Conservation (phyloP, 2,797 vertebrate species). For the Geotria australis region DNA sequence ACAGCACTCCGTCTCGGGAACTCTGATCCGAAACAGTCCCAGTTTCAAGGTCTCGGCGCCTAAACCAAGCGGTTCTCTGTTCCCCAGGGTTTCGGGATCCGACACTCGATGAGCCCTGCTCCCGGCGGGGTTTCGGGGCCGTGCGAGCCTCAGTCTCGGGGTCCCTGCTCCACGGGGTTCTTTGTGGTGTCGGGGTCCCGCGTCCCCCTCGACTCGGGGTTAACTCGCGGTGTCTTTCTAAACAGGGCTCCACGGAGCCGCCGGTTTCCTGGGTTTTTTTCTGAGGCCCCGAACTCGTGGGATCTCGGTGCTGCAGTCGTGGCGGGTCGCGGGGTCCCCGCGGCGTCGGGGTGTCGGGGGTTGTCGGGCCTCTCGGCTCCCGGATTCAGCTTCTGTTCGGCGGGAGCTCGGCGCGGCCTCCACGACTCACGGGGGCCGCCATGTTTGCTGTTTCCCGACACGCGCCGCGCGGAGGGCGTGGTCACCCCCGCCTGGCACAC, state of each 20-base stretch:
- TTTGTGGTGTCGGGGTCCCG: slow-evolving; percentile 1
- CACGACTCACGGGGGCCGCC: neutral
- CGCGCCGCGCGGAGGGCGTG: neutral
- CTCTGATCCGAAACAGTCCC: no score
- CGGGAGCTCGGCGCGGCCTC: neutral
- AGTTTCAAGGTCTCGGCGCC: no score
- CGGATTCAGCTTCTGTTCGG: neutral
- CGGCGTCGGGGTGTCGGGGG: neutral
- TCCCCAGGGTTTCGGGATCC: no score
- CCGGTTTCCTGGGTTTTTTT: neutral
- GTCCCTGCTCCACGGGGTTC: no score
- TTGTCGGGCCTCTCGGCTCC: neutral
- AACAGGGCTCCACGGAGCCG: slow-evolving; percentile 2
- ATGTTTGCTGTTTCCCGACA: neutral
- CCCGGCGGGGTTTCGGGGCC: no score
- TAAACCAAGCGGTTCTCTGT: no score
- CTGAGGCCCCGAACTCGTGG: neutral
- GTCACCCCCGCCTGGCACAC: no score
- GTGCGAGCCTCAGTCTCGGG: no score
- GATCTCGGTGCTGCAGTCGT: no score
- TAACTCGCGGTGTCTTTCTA: slow-evolving; percentile 1
- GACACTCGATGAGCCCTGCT: no score
- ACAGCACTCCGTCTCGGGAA: no score
- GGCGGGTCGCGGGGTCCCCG: no score
- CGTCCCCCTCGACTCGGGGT: slow-evolving; percentile 1